Conservation (phyloP, 2,797 vertebrate genomes). For the Gambusia yucatana region DNA sequence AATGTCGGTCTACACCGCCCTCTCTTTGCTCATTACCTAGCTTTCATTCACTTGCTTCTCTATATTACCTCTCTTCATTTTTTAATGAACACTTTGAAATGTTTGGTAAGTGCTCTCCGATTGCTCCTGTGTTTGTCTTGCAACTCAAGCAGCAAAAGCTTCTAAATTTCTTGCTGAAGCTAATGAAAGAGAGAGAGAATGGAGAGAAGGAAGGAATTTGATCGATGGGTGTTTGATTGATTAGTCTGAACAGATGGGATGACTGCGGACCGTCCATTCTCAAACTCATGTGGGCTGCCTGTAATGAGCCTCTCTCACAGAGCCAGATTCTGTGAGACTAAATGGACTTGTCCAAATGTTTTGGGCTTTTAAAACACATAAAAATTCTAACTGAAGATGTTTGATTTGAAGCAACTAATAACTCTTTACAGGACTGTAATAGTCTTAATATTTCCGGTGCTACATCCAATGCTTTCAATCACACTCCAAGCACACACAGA, state of each 20-base stretch:
- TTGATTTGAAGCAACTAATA: constrained; percentile 16
- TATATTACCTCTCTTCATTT: background rate
- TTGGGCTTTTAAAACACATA: constrained; percentile 31
- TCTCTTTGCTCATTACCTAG: background rate
- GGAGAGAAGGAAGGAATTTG: constrained; percentile 24
- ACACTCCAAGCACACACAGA: constrained; percentile 18
- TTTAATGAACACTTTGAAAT: background rate
- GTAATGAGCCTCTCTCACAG: constrained; percentile 35
- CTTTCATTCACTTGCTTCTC: background rate
- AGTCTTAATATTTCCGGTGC: constrained; percentile 30
- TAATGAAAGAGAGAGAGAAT: constrained; percentile 13
- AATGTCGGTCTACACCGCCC: background rate
- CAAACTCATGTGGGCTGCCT: constrained; percentile 27
- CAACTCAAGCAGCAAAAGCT: constrained; percentile 27
- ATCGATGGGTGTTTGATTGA: constrained; percentile 58
- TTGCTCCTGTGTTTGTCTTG: background rate
- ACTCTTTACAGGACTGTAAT: constrained; percentile 39
- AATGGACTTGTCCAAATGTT: constrained; percentile 42
- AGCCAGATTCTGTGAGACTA: constrained; percentile 11
- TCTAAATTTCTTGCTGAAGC: constrained; percentile 42
- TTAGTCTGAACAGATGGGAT: constrained; percentile 57
- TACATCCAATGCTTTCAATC: constrained; percentile 28
- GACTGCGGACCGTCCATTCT: constrained; percentile 61
- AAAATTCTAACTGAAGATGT: constrained; percentile 27
- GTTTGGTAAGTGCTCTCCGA: background rate